These are phyloP conservation scores for Hafferia zeledoni DNA, from an alignment of 2,797 vertebrate species.

Conservation along the genomic window DNA sequence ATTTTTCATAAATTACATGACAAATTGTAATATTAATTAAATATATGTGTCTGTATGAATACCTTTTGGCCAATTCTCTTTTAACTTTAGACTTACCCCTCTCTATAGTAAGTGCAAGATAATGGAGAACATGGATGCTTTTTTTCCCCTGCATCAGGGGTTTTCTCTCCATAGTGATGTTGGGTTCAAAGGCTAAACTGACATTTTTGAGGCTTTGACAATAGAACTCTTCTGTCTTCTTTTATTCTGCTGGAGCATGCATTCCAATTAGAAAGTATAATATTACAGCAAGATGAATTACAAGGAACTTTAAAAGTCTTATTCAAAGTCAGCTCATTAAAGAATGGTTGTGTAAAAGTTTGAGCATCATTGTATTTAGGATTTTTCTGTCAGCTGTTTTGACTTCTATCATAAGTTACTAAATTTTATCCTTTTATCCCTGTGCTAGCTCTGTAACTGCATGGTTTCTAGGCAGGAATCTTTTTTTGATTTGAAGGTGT, in stretches of 20 bases:
- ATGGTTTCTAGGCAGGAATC: not conserved
- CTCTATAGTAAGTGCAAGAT: not conserved
- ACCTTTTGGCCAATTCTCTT: not conserved
- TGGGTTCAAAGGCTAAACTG: slow-evolving; percentile 6
- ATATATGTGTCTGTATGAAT: accelerated
- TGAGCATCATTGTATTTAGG: not conserved
- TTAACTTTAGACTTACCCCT: not conserved
- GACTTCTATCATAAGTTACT: not conserved
- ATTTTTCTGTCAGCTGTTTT: slow-evolving; percentile 33
- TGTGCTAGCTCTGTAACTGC: not conserved
- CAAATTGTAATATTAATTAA: not conserved
- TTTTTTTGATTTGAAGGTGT: slow-evolving; percentile 25
- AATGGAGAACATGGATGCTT: not conserved
- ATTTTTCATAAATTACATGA: not conserved
- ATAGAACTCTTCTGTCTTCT: not conserved
- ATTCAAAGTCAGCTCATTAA: not conserved
- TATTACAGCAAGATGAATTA: not conserved
- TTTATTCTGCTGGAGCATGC: not conserved
- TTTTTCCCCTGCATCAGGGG: not conserved
- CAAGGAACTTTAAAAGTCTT: not conserved
- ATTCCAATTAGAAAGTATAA: not conserved
- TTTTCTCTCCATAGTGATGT: not conserved
- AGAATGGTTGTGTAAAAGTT: not conserved
- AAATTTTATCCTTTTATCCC: not conserved
- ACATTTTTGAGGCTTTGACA: not conserved